These are phyloP conservation scores for Lepidostoma basale DNA, from an alignment of 1,140 invertebrate species.

Conservation along the genomic window DNA sequence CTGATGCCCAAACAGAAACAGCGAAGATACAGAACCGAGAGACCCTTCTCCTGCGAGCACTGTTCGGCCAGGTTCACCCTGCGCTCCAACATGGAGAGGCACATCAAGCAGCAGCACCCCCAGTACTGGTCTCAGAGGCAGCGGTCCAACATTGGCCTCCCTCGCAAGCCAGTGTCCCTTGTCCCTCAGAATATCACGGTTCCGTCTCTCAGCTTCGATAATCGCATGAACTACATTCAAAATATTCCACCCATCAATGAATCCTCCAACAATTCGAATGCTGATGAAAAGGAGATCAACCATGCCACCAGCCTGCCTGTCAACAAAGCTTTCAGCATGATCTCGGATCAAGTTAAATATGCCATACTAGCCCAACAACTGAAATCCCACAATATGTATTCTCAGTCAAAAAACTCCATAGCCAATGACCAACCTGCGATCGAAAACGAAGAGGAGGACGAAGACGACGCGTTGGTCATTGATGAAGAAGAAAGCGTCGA, in stretches of 20 bases:
- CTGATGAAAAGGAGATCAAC: constrained; percentile 46
- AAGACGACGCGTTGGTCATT: constrained; percentile 69
- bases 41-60: constrained; percentile 87
- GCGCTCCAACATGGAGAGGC: constrained; percentile 90
- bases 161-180: constrained; percentile 38
- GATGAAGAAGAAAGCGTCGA: constrained; percentile 63
- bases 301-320: neutral
- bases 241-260: constrained; percentile 30
- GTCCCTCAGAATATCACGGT: constrained; percentile 44
- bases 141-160: constrained; percentile 54
- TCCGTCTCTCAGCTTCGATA: constrained; percentile 37
- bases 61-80: constrained; percentile 88
- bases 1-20: constrained; percentile 91
- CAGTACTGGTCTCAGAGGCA: constrained; percentile 83
- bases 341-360: constrained; percentile 78
- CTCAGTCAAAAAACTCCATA: constrained; percentile 44
- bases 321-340: constrained; percentile 51
- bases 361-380: constrained; percentile 79
- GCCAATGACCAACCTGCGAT: constrained; percentile 57
- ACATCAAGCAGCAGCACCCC: constrained; percentile 92
- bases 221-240: constrained; percentile 34
- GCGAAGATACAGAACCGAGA: constrained; percentile 85
- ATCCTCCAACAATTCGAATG: constrained; percentile 11
- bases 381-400: constrained; percentile 55
- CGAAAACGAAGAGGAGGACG: constrained; percentile 70